These are phyloP conservation scores for Carollia perspicillata DNA, from an alignment of 2,113 vertebrate species.

Conservation along the genomic window DNA sequence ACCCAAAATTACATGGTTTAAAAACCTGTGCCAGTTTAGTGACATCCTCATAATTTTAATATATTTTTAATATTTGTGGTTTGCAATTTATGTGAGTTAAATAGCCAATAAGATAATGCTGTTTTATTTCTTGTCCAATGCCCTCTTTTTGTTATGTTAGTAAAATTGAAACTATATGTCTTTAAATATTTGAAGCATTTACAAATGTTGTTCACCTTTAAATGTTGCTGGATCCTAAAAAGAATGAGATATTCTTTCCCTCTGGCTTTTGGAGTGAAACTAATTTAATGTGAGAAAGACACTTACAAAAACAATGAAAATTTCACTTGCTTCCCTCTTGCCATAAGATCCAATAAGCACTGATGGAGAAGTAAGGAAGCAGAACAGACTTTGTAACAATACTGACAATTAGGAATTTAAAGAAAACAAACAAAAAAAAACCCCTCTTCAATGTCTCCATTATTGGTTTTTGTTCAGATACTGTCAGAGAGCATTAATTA, in stretches of 20 bases:
- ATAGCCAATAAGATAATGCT: not conserved
- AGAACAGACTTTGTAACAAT: not conserved
- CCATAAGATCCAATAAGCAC: not conserved
- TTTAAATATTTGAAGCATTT: constrained; percentile 2
- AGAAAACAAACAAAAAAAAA: not conserved
- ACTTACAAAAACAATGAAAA: constrained; percentile 26
- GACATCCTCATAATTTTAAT: not conserved
- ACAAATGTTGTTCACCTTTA: not conserved
- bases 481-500: constrained; percentile 18
- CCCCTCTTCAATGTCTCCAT: not conserved
- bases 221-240: not conserved
- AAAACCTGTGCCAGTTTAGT: not conserved
- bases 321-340: not conserved
- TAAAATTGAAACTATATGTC: not conserved
- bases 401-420: constrained; percentile 5
- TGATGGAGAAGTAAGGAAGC: not conserved
- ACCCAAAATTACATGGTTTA: not conserved
- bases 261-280: not conserved
- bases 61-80: not conserved
- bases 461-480: not conserved
- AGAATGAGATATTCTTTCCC: not conserved
- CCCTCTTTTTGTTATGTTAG: not conserved
- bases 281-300: not conserved
- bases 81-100: not conserved
- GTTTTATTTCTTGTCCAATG: not conserved